Evolutionary conservation across 1,140 invertebrate genomes (phyloP), one percentile per base, ranked within the genome.

Genomic region (Sminthurides bifidus): DNA sequence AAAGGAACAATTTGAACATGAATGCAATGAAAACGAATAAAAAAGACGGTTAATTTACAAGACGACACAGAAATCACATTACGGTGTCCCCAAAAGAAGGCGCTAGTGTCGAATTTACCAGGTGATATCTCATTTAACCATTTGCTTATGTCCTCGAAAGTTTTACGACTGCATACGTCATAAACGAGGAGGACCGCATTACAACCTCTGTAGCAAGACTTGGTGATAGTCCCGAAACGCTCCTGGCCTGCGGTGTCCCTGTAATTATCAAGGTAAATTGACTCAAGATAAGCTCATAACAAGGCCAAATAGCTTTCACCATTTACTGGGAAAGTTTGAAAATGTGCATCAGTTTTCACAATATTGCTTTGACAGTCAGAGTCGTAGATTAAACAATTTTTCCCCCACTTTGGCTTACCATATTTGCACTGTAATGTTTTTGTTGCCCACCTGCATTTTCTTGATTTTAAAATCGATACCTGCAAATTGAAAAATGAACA

Each of bases 181-280:
- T 81, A 83, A 66, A 83, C 71, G 2, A 83, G 62, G 49, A 83
- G 68, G 1, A 83, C 77, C 17, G 79, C 81, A 67, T 82, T 80
- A 10, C 81, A 78, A 65, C 81, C 77, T 3, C 81, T 70, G 67
- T 81, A 83, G 66, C 83, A 83, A 51, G 80, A 77, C 62, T 79
- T 79, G 1, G 81, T 82, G 35, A 83, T 78, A 38, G 77, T 78
- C 24, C 81, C 73, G 67, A 80, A 83, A 37, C 71, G 54, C 56
- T 73, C 71, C 58, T 73, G 71, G 12, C 71, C 80, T 79, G n/a
- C 46, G 26, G 46, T 56, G 27, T 58, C 40, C 56, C 41, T 56
- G n/a, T 52, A 12, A 48, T n/a, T n/a, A n/a, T n/a, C n/a, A n/a
- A n/a, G n/a, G n/a, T n/a, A n/a, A n/a, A n/a, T n/a, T n/a, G n/a